Base-by-base conservation (phyloP, 2,888 invertebrate genomes). In the Elysia crispata region DNA sequence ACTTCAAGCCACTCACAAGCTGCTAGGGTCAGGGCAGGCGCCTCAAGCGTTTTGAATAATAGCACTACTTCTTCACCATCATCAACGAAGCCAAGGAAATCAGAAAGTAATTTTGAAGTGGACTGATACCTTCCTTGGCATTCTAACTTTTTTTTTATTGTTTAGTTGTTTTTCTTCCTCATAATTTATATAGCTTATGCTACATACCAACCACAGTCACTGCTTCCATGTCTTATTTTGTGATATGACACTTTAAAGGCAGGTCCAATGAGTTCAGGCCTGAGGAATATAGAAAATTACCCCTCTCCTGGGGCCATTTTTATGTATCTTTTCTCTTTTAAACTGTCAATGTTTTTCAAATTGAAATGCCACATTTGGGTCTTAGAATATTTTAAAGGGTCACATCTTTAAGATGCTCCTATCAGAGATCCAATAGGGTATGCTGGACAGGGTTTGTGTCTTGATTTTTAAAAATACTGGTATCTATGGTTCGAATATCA, bases 71-170 rank as follows among this genome's bases (percentile, higher is more conserved):
- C 33, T 20, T 57, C 72, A 64, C 78, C 73, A 25, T 60, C 77
- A 28, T 64, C 76, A n/a, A 20, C 75, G 23, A 69, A 72, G 69
- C 60, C 70, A 23, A 64, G 41, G n/a, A 77, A 60, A 54, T 60
- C 70, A 41, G 82, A 82, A 54, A 82, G 75, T 66, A 66, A 78
- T 62, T 49, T 80, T 20, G 82, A 82, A 72, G 70, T 82, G 25
- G 82, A 82, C 49, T 82, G 76, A 80, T 41, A 41, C 41, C 41
- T 41, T 3, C 5, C 3, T 72, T 33, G 5, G 20, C 13, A 64
- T 23, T 64, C 15, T 25, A 15, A n/a, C 13, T 15, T 72, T 8
- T 49, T 33, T 33, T n/a, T 23, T 3, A 28, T n/a, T 41, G 11
- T 3, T 41, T 11, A n/a, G 20, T n/a, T 72, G 28, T 23, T 41